Evolutionary conservation across 1,140 invertebrate genomes (phyloP), one percentile per base, ranked within the genome.

Genomic region (Bicyclus anynana): DNA sequence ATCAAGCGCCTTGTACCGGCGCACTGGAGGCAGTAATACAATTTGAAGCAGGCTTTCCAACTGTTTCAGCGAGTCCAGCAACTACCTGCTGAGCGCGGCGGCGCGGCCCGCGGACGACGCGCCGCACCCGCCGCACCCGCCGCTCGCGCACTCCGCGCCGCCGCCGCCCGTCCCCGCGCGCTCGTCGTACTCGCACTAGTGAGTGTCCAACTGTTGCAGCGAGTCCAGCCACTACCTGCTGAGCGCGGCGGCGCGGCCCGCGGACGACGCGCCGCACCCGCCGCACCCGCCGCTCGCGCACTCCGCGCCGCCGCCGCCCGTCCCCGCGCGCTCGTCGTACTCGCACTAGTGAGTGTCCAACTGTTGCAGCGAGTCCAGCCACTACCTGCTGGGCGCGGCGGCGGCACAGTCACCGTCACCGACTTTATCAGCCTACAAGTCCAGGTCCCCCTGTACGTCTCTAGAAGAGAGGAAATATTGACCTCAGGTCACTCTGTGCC

Each of bases 1-100:
- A n/a, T n/a, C 48, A 29, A 35, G 29, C 27, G 50, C 46, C 52
- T 23, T 16, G 12, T 47, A 61, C 67, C 57, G 49, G 51, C 49
- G 26, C 53, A 76, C 72, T 71, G 60, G 84, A 87, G 81, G 67
- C 84, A 87, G 84, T 87, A 84, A 84, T 87, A 80, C 76, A 87
- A 87, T 87, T 85, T 87, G 82, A 80, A 87, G 82, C 75, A 87
- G 84, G 80, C 71, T 85, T 61, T 85, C 84, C 54, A 84, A 83
- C 74, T 87, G 84, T 85, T 85, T 84, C 78, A 87, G 84, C 69
- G 84, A 87, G 76, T 87, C 84, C 29, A 84, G 79, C 62, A 87
- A 87, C 70, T 87, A 78, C 63, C 55, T 87, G 74, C 74, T 87
- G 76, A 79, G 74, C 49, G 82, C 79, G 50, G 82, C 82, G 5